Conservation (phyloP, 2,113 vertebrate species). For the Microcebus lehilahytsara region DNA sequence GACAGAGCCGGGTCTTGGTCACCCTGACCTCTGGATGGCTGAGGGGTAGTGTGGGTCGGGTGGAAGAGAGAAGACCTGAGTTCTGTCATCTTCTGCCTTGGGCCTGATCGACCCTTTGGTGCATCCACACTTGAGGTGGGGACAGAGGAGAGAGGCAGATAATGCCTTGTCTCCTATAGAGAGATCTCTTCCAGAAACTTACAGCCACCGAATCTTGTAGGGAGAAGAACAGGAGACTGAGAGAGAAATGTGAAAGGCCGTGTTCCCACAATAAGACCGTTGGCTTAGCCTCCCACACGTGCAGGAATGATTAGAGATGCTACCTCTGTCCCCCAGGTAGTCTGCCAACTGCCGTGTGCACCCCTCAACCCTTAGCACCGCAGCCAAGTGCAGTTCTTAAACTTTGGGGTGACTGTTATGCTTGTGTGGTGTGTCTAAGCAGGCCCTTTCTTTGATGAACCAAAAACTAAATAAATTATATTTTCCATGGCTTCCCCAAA, state of each 20-base stretch:
- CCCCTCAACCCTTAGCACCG: neutral
- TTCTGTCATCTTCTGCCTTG: neutral
- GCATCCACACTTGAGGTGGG: neutral
- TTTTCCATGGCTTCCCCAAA: conserved; percentile 1
- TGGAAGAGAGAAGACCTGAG: neutral
- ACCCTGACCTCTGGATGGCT: neutral
- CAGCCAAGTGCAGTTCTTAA: neutral
- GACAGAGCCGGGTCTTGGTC: neutral
- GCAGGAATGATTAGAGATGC: neutral
- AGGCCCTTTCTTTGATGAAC: neutral
- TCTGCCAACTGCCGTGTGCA: rapidly evolving
- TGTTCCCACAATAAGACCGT: neutral
- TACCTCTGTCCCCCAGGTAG: neutral
- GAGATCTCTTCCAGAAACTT: neutral
- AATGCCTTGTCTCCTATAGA: neutral
- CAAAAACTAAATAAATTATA: neutral
- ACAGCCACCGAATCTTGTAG: too few relatives aligned
- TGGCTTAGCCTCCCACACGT: neutral
- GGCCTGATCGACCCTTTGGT: neutral
- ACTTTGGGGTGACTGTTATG: neutral
- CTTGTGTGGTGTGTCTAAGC: neutral
- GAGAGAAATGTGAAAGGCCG: neutral
- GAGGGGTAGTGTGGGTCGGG: too few relatives aligned
- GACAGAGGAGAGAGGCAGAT: neutral
- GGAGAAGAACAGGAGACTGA: neutral